Conservation (phyloP, 2,113 vertebrate species). For the Raphicerus campestris region DNA sequence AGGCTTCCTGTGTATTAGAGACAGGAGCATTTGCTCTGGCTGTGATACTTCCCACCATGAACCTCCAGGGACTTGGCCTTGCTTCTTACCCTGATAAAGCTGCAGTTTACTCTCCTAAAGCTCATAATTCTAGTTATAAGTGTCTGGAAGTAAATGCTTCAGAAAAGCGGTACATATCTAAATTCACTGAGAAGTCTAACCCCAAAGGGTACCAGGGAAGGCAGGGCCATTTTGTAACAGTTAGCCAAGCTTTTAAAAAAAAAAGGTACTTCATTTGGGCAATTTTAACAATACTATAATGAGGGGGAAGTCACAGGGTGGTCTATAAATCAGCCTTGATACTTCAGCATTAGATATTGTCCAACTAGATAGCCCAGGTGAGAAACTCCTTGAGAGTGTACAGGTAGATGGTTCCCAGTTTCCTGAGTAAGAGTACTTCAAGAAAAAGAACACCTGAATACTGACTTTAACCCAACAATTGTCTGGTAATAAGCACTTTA, state of each 20-base stretch:
- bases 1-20: slow-evolving; percentile 33
- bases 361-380: neutral
- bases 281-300: neutral
- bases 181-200: slow-evolving; percentile 39
- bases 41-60: slow-evolving; percentile 5
- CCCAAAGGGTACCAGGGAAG: neutral
- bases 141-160: neutral
- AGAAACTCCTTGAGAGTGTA: neutral
- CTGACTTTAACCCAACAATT: neutral
- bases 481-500: neutral
- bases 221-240: neutral
- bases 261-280: neutral
- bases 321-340: neutral
- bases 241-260: slow-evolving; percentile 19
- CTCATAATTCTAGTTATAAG: slow-evolving; percentile 45
- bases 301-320: neutral
- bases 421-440: neutral
- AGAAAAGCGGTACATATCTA: neutral
- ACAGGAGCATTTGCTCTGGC: slow-evolving; percentile 11
- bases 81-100: slow-evolving; percentile 39
- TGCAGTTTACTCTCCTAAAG: neutral
- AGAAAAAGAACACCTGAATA: neutral
- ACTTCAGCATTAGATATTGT: slow-evolving; percentile 6
- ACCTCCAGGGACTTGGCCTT: slow-evolving; percentile 28
- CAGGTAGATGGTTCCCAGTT: neutral